Evolutionary conservation across 2,888 invertebrate genomes (phyloP), one percentile per base, ranked within the genome.

Genomic region (Punctoribates punctum): DNA sequence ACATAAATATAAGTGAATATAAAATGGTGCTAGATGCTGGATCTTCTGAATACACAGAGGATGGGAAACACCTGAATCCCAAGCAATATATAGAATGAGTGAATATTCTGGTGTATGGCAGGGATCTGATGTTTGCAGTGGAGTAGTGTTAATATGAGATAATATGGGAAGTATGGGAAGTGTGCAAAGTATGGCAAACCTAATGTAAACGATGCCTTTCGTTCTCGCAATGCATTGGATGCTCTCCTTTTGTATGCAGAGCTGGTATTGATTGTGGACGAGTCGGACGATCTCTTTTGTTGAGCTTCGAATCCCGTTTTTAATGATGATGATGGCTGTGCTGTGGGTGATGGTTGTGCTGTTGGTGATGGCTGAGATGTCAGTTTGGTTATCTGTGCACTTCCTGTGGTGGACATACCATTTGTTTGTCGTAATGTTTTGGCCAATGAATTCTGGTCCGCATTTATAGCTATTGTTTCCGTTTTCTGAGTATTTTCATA

Each of bases 201-300:
- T 79, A 97, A 87, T 0, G 96, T 96, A n/a, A 95, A 95, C 79
- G 94, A 95, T 23, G 96, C 96, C 84, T 96, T 96, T 72, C 93
- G 88, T 83, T 95, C 95, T 83, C 93, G 93, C 77, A 79, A 62
- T 74, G 80, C 75, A 38, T 73, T 78, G 6, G 79, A 77, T 13
- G 77, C 72, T 46, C 78, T 34, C 29, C 77, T 75, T 70, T 73
- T 73, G 25, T 27, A 70, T 20, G 73, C 60, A 62, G 60, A 62
- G 20, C 27, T 62, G 27, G 74, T 38, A n/a, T 34, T 75, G 51
- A 75, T 70, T 46, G 70, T 13, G 17, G 70, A 46, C 8, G 57
- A 75, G 15, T 67, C 48, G n/a, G 75, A 67, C 17, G 29, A 70
- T 27, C 65, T 48, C 27, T 57, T 38, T 75, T 27, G 51, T 73